phyloP scores from a whole-genome alignment of 2,113 vertebrate genomes.

The Myotis davidii region DNA sequence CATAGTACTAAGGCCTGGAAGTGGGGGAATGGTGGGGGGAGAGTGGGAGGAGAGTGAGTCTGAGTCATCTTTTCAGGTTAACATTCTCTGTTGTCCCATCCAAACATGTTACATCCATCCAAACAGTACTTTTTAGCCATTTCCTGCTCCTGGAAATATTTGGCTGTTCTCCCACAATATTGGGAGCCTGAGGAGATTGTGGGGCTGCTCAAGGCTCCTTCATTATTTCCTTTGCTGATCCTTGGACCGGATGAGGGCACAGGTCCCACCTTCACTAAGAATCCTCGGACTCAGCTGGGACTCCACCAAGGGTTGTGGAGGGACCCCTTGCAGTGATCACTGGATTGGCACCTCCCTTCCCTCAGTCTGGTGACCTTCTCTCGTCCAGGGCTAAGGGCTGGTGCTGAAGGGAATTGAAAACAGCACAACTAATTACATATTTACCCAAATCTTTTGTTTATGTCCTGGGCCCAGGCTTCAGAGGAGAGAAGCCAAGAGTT shows the following conservation, averaged over 20 bases:
- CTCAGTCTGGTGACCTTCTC: background rate
- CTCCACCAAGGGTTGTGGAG: background rate
- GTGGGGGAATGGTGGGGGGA: background rate
- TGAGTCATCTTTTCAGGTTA: background rate
- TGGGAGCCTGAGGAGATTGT: background rate
- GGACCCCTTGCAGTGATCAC: background rate
- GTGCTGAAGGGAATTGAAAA: background rate
- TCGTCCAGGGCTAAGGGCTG: background rate
- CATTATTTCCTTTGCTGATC: background rate
- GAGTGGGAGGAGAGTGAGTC: no score
- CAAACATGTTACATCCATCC: background rate
- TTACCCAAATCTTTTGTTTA: background rate
- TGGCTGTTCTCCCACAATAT: background rate
- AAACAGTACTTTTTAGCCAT: background rate
- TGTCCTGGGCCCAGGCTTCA: background rate
- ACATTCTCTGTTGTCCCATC: background rate
- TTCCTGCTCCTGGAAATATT: background rate
- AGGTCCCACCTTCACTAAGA: background rate
- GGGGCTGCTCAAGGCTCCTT: background rate
- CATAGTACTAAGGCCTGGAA: accelerated
- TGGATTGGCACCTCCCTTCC: background rate
- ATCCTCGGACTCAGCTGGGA: background rate
- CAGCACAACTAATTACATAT: background rate
- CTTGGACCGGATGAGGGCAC: background rate
- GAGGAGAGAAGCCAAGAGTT: background rate